Base-by-base conservation (phyloP, 1,140 invertebrate genomes). In the Scaptodrosophila lebanonensis region DNA sequence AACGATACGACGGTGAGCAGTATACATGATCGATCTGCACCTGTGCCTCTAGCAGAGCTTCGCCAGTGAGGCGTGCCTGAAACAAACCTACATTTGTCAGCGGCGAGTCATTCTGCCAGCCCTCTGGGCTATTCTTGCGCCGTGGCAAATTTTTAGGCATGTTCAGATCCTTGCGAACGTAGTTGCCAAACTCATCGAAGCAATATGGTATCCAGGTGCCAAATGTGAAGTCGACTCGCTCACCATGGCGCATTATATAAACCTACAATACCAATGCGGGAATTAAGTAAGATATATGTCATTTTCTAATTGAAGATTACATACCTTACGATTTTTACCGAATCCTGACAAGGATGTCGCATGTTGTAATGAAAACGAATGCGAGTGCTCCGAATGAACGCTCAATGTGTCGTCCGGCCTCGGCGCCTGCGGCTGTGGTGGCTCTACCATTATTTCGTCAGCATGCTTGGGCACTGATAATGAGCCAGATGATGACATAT, bases 211-310 rank as follows among this genome's bases (percentile, higher is more conserved):
- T 93, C 96, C 96, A 98, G 0, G 83, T 88, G 12, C 95, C 95
- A 83, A 97, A 97, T 0, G 95, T 95, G 70, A 97, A 96, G 88
- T 98, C 96, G 1, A 97, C 92, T 22, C 96, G 88, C 88, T 98
- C 96, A 7, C 83, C 83, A 51, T 85, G 83, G 1, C 96, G 89
- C 88, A 95, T 92, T 15, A 96, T 91, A 77, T 93, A 94, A 12
- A 95, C 8, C 22, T 25, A 8, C 3, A 25, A 25, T 3, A 25
- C 3, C 8, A 25, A 25, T 25, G 8, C 22, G 3, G 22, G 3
- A 3, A 25, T 25, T 25, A 25, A 25, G 22, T 25, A 25, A 25
- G 3, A 4, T 4, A 25, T 25, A 25, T 25, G 3, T 25, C 22
- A 25, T n/a, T n/a, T n/a, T n/a, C n/a, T n/a, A n/a, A n/a, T n/a